Evolutionary conservation across 2,113 vertebrate genomes (phyloP), one percentile per base, ranked within the genome.

Genomic region (Erythrolamprus reginae): DNA sequence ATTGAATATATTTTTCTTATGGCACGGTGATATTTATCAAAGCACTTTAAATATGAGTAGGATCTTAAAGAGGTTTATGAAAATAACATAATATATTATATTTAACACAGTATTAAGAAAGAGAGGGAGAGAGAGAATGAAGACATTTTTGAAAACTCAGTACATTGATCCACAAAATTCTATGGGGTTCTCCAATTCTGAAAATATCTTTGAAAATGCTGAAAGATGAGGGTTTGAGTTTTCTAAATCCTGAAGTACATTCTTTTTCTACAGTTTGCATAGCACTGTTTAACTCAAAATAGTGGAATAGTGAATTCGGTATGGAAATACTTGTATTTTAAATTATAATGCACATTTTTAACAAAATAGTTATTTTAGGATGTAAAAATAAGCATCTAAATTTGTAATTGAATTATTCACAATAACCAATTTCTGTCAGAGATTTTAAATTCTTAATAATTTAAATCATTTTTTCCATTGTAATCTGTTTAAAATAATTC

Each of bases 381-480:
- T 3, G 88, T 52, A 90, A 90, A 91, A 91, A 89, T 24, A 90
- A 51, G 70, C 5, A 88, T n/a, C 89, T 92, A 94, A 93, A 38
- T n/a, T 84, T 90, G 91, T 93, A 90, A 88, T 89, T 93, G 88
- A 85, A 84, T 92, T 52, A 91, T 70, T 85, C 91, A 91, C 10
- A 65, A 90, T 58, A 3, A n/a, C 13, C n/a, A 90, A 93, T 90
- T 28, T 56, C 38, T 90, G 28, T 53, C 93, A 28, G 10, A 84
- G 4, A 24, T 82, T 82, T 87, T 47, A 77, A 89, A 13, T 1
- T 12, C 23, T 86, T 4, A 28, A 65, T 50, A 83, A 26, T 93
- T 88, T 56, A 90, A 38, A 89, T 23, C 4, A 85, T 48, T 87
- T 89, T 52, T 70, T 88, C 6, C 90, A 51, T 28, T 28, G 24